Base-by-base conservation (phyloP, 1,140 invertebrate species). In the Radopholus similis region DNA sequence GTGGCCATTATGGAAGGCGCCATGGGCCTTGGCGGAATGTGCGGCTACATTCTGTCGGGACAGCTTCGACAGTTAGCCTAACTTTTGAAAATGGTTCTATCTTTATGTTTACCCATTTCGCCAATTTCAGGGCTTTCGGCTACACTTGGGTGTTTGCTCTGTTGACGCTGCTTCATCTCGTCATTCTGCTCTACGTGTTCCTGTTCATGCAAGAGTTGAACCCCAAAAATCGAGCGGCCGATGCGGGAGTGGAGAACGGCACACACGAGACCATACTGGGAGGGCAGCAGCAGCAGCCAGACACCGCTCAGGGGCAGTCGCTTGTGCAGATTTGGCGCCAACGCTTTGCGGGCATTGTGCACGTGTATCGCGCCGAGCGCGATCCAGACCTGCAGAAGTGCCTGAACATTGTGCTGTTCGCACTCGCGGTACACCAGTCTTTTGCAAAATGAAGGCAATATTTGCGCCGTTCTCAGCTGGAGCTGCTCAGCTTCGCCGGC, bases 1-100 rank as follows among this genome's bases (percentile, higher is more conserved):
- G 49, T 75, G 2, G 75, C 73, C 9, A 23, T 55, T 18, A 51
- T 78, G 21, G 73, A 75, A 54, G 73, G 76, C 15, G 34, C 65
- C 6, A 76, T 75, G 30, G 73, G 75, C 0, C 35, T 75, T 1
- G 73, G 73, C 30, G 56, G 30, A 21, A 71, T 74, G 26, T 9
- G 67, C 5, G 73, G 73, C 42, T 76, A 44, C 32, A 18, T 70
- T 0, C 26, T 63, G 5, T 78, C 75, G 9, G 73, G 73, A 9
- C 44, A 56, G 18, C 55, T 75, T 26, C 63, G 76, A 59, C 38
- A 70, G 73, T 75, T 49, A 53, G 60, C 51, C 5, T 21, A 40
- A 44, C 28, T n/a, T 28, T 2, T 38, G 13, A 26, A 21, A 34
- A 56, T 49, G 35, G 28, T 35, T 18, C 9, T 4, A 0, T 21